A percentile compares a stretch with the other conserved stretches of the same genome.
phyloP scores from a whole-genome alignment of 2,888 invertebrate genomes.

The Parnassius apollo region DNA sequence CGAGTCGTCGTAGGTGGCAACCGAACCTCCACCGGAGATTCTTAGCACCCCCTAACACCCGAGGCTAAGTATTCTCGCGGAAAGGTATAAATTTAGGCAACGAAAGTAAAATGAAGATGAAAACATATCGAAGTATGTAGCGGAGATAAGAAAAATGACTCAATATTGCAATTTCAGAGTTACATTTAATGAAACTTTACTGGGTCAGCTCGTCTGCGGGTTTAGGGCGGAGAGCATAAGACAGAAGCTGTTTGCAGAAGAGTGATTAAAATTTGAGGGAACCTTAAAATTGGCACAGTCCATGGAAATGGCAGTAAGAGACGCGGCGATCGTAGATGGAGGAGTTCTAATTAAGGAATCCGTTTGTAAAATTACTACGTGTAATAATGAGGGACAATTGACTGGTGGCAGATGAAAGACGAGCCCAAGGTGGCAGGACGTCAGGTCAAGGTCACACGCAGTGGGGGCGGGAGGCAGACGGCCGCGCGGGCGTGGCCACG shows the following conservation, averaged over 20 bases:
- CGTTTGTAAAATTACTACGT: conserved; percentile 22
- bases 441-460: too few relatives aligned
- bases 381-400: too few relatives aligned
- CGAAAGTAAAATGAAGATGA: conserved; percentile 11
- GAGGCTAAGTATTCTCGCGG: conserved; percentile 20
- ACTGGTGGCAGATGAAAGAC: too few relatives aligned
- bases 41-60: too few relatives aligned
- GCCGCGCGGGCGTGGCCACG: too few relatives aligned
- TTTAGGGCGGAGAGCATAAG: conserved; percentile 20
- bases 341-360: conserved; percentile 26
- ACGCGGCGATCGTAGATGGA: neutral
- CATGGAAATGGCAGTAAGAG: too few relatives aligned
- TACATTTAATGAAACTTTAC: conserved; percentile 10
- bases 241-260: conserved; percentile 27
- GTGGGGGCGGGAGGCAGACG: too few relatives aligned
- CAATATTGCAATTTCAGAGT: conserved; percentile 11
- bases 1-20: too few relatives aligned
- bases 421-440: too few relatives aligned
- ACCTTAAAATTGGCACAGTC: too few relatives aligned
- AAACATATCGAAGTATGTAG: conserved; percentile 16
- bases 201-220: neutral
- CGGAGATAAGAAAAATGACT: conserved; percentile 20
- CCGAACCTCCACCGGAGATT: too few relatives aligned
- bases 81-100: conserved; percentile 23
- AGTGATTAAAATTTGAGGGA: too few relatives aligned